Base-by-base conservation (phyloP, 2,888 invertebrate genomes). In the Tachina lurida region DNA sequence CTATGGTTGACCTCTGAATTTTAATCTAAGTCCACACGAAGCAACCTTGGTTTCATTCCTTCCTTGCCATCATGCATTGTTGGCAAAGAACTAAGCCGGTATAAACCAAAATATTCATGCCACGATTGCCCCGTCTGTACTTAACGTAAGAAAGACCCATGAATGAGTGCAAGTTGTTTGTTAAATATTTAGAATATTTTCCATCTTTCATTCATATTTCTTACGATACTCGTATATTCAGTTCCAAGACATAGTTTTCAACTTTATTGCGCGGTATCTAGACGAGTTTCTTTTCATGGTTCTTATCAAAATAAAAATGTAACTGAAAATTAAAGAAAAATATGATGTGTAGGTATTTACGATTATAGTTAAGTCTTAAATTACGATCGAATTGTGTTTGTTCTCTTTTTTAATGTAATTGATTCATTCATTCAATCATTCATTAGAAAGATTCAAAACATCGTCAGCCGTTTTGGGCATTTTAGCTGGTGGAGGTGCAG, bases 401-500 rank as follows among this genome's bases (percentile, higher is more conserved):
- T 43, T 60, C n/a, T 52, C n/a, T n/a, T 58, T n/a, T 7, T 49
- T 15, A 47, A 43, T 60, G 31, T 49, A n/a, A 7, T 22, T 60
- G 10, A 67, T 39, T 41, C 10, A 19, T 17, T 58, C 9, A 39
- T 87, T 90, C 10, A 39, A 87, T 90, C 89, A 92, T 87, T 92
- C 92, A 82, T 92, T 92, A 31, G 92, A 92, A 78, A 92, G 87
- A 88, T 92, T 92, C n/a, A 92, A 87, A 47, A 91, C 91, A 83
- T 92, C 92, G 86, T 92, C 93, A 79, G 89, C 90, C 87, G 94
- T 95, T 91, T 95, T 95, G 7, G 94, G 93, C 67, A 95, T 92
- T 91, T 95, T 95, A 15, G 91, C 89, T 60, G 94, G 94, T 77
- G 93, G 93, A 80, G 95, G 95, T 82, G 93, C 93, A 47, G 91